Conservation (phyloP, 2,797 vertebrate genomes). For the Bufotes viridis region DNA sequence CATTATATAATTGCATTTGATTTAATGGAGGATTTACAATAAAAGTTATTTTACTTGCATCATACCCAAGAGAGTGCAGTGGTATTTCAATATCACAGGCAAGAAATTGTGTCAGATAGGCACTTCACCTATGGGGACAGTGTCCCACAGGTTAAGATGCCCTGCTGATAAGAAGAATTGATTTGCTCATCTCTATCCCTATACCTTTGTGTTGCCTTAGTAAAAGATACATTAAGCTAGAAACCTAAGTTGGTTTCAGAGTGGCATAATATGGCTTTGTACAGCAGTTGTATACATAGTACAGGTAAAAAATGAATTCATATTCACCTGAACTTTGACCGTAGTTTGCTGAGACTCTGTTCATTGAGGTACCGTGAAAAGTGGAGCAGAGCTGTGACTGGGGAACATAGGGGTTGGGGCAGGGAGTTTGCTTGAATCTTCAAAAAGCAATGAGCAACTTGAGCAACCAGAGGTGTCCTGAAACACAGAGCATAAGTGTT, state of each 20-base stretch:
- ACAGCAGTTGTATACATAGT: not conserved
- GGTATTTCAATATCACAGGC: too few relatives aligned
- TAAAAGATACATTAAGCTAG: not conserved
- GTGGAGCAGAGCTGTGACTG: constrained; percentile 38
- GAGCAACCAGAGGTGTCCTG: constrained; percentile 54
- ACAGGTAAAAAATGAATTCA: not conserved
- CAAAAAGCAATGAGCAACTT: constrained; percentile 47
- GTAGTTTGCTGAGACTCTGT: constrained; percentile 35
- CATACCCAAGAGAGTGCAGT: too few relatives aligned
- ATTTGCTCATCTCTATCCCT: too few relatives aligned
- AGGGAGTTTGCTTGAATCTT: constrained; percentile 26
- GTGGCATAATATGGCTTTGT: not conserved
- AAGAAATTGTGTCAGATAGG: too few relatives aligned
- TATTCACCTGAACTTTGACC: constrained; percentile 51
- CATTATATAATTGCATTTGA: too few relatives aligned
- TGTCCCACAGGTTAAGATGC: too few relatives aligned
- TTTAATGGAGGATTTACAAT: too few relatives aligned
- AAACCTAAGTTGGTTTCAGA: not conserved
- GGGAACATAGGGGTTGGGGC: constrained; percentile 39
- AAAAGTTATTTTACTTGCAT: too few relatives aligned
- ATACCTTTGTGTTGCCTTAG: too few relatives aligned
- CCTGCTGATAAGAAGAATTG: too few relatives aligned
- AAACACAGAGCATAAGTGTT: not conserved
- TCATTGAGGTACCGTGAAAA: constrained; percentile 57
- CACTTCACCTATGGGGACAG: too few relatives aligned